These are phyloP conservation scores for Lepidurus apus DNA, from an alignment of 1,140 invertebrate genomes.

Conservation along the genomic window DNA sequence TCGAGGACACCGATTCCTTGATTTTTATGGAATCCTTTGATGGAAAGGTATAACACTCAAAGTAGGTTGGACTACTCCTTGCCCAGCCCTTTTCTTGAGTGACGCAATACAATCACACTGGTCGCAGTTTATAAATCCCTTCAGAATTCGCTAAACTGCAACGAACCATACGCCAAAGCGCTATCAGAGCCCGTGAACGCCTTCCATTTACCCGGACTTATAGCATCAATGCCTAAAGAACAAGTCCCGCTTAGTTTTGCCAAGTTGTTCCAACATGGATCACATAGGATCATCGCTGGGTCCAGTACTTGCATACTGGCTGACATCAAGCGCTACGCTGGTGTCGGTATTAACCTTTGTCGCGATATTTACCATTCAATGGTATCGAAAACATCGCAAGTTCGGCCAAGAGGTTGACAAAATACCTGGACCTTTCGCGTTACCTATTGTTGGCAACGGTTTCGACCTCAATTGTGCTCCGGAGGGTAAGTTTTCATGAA, in stretches of 20 bases:
- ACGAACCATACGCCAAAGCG: too few relatives aligned
- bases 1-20: too few relatives aligned
- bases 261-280: neutral
- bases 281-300: neutral
- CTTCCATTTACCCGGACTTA: too few relatives aligned
- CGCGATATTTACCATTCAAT: neutral
- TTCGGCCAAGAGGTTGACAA: constrained; percentile 35
- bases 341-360: neutral
- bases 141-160: too few relatives aligned
- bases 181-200: too few relatives aligned
- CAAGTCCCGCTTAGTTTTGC: neutral
- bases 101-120: too few relatives aligned
- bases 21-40: too few relatives aligned
- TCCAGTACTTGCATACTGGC: neutral
- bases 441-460: constrained; percentile 55
- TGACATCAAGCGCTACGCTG: neutral
- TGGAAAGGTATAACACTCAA: too few relatives aligned
- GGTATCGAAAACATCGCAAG: constrained; percentile 10
- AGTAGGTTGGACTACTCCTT: too few relatives aligned
- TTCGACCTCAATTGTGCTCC: constrained; percentile 40
- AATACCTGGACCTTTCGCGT: constrained; percentile 50
- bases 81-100: too few relatives aligned
- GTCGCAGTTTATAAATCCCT: too few relatives aligned
- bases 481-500: neutral
- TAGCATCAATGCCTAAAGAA: too few relatives aligned